phyloP scores from a whole-genome alignment of 2,797 vertebrate genomes.

The Morelia viridis region DNA sequence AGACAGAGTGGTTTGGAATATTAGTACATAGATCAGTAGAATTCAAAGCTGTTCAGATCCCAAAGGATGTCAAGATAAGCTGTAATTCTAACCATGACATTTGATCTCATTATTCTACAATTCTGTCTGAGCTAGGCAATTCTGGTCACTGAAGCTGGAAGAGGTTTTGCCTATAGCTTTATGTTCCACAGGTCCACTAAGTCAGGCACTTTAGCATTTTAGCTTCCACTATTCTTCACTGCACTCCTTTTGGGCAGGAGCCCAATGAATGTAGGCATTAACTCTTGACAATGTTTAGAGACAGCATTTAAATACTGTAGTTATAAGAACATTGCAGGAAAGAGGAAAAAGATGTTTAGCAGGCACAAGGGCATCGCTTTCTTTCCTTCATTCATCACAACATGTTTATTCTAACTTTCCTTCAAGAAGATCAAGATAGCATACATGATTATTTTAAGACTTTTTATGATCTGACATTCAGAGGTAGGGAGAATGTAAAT shows the following conservation, averaged over 20 bases:
- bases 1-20: neutral
- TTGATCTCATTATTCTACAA: constrained; percentile 43
- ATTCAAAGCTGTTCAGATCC: constrained; percentile 46
- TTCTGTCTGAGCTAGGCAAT: constrained; percentile 32
- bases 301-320: constrained; percentile 31
- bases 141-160: constrained; percentile 26
- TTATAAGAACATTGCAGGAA: neutral
- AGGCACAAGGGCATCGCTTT: neutral
- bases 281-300: constrained; percentile 34
- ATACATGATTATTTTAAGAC: neutral
- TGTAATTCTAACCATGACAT: constrained; percentile 19
- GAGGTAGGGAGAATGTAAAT: neutral
- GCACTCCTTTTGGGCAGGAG: neutral
- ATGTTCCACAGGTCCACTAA: constrained; percentile 40
- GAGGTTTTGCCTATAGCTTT: constrained; percentile 40
- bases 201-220: constrained; percentile 34
- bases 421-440: no score
- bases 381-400: neutral
- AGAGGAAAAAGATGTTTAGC: neutral
- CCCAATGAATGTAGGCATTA: neutral
- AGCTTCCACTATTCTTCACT: constrained; percentile 35
- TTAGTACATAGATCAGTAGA: neutral
- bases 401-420: neutral
- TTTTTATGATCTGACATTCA: neutral
- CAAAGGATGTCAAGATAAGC: neutral